phyloP scores from a whole-genome alignment of 2,113 vertebrate species.

The Syngnathus typhle region DNA sequence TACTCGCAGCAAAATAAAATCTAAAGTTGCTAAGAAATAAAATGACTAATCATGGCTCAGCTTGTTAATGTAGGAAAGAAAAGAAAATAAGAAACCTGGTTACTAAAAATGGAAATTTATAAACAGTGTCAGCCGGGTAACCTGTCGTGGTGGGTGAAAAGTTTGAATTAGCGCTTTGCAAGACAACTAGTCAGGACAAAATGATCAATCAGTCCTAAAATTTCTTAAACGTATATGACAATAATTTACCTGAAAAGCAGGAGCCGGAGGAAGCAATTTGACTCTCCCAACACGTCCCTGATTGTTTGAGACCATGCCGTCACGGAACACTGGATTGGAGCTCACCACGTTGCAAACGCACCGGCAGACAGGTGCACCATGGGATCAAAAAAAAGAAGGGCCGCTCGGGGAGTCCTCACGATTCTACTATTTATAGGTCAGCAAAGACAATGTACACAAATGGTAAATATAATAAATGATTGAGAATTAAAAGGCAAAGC shows the following conservation, averaged over 20 bases:
- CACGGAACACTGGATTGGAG: neutral
- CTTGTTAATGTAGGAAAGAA: too few species aligned
- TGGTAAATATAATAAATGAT: neutral
- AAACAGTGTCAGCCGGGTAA: too few species aligned
- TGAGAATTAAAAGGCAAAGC: neutral
- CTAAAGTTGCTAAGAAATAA: too few species aligned
- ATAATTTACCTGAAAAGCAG: neutral
- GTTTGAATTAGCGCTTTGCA: neutral
- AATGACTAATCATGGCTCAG: too few species aligned
- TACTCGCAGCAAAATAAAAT: too few species aligned
- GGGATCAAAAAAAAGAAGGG: constrained; percentile 6
- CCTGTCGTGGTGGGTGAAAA: neutral
- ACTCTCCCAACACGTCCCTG: neutral
- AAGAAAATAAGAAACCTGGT: too few species aligned
- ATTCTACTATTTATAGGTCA: neutral
- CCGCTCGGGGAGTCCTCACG: fast-evolving
- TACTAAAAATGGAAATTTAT: too few species aligned
- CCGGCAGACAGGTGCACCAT: constrained; percentile 30
- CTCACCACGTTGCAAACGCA: neutral
- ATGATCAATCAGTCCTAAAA: neutral
- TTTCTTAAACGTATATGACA: neutral
- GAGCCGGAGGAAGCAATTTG: neutral
- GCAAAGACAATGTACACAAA: neutral
- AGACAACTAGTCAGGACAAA: neutral
- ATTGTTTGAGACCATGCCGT: neutral